These are phyloP conservation scores for Drosophila virilis DNA, from an alignment of 1,140 invertebrate genomes.

Conservation along the genomic window DNA sequence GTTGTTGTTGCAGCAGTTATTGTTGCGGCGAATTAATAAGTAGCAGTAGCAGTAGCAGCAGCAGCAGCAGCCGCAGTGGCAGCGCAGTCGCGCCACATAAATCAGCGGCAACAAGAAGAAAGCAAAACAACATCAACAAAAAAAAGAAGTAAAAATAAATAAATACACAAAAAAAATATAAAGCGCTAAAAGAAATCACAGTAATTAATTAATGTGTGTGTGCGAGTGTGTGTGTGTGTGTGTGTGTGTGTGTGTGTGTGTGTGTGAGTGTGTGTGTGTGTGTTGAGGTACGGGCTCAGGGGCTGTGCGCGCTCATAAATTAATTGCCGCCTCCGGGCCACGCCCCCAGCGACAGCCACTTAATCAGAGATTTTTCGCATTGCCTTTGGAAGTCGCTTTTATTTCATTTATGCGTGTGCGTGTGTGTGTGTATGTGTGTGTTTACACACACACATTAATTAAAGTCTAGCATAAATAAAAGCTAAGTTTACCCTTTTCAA, in stretches of 20 bases:
- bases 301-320: conserved; percentile 65
- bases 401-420: conserved; percentile 30
- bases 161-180: conserved; percentile 27
- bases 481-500: conserved; percentile 18
- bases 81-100: conserved; percentile 37
- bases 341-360: conserved; percentile 52
- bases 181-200: conserved; percentile 74
- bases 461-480: conserved; percentile 19
- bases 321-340: conserved; percentile 71
- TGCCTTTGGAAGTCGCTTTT: conserved; percentile 47
- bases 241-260: conserved; percentile 9
- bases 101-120: conserved; percentile 29
- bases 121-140: conserved; percentile 2
- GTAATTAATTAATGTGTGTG: conserved; percentile 76
- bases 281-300: not conserved
- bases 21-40: conserved; percentile 57
- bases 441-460: conserved; percentile 35
- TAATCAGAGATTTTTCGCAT: conserved; percentile 66
- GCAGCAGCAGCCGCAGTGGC: conserved; percentile 4
- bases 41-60: conserved; percentile 9
- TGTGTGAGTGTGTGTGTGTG: conserved; percentile 13
- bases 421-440: conserved; percentile 15
- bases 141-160: conserved; percentile 25
- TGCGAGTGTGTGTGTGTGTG: conserved; percentile 30
- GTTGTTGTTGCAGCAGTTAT: conserved; percentile 41